A percentile compares a stretch with the other conserved stretches of the same genome.
Evolutionary conservation across 2,888 invertebrate species (phyloP).

Genomic region (Coecobrya sp.): DNA sequence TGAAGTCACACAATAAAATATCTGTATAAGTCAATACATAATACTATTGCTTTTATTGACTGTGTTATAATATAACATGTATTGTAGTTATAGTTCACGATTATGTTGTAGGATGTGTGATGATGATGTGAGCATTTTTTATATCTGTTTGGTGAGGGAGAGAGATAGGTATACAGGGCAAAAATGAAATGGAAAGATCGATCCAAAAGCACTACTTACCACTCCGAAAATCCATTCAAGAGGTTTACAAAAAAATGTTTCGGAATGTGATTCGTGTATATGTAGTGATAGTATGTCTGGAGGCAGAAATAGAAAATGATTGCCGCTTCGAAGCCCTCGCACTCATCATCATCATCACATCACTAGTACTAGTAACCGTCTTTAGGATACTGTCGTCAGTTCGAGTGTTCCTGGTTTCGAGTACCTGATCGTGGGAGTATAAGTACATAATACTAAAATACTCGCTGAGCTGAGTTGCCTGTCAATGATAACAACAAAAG

Average conservation of each 20-base stretch:
- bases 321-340: slow-evolving; percentile 36
- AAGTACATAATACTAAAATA: slow-evolving; percentile 35
- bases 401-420: slow-evolving; percentile 47
- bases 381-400: slow-evolving; percentile 47
- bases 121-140: slow-evolving; percentile 32
- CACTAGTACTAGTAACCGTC: slow-evolving; percentile 37
- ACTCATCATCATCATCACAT: slow-evolving; percentile 60
- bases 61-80: slow-evolving; percentile 14
- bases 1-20: slow-evolving; percentile 23
- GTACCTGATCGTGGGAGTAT: slow-evolving; percentile 32
- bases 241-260: slow-evolving; percentile 61
- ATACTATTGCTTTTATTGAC: background rate
- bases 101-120: slow-evolving; percentile 15
- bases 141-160: slow-evolving; percentile 27
- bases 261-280: slow-evolving; percentile 44
- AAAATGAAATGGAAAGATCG: slow-evolving; percentile 78
- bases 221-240: slow-evolving; percentile 69
- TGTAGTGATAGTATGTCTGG: slow-evolving; percentile 32
- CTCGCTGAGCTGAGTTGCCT: background rate
- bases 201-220: slow-evolving; percentile 75
- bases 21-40: slow-evolving; percentile 33
- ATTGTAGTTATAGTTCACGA: slow-evolving; percentile 6
- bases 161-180: slow-evolving; percentile 57
- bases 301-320: slow-evolving; percentile 59
- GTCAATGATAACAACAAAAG: slow-evolving; percentile 19